Percentiles rank a stretch among this genome's conserved stretches.
Conservation (phyloP, 2,113 vertebrate species). For the Circaetus gallicus region DNA sequence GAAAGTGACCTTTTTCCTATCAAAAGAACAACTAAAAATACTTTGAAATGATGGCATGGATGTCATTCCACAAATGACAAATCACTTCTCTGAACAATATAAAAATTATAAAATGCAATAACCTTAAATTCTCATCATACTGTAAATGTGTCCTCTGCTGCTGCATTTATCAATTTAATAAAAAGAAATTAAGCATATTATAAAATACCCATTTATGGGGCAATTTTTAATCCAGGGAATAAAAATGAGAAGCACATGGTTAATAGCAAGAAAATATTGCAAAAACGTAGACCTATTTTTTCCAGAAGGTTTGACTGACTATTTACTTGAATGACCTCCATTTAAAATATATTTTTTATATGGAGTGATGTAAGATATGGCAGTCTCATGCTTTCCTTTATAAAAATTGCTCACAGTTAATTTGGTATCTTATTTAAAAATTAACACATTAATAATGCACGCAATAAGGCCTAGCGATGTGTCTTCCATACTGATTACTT, state of each 20-base stretch:
- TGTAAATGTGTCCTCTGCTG: slow-evolving; percentile 81
- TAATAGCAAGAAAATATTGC: slow-evolving; percentile 51
- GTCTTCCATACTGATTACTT: slow-evolving; percentile 56
- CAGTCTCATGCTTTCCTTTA: slow-evolving; percentile 42
- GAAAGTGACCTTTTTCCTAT: slow-evolving; percentile 91
- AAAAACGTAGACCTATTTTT: slow-evolving; percentile 50
- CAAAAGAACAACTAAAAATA: slow-evolving; percentile 82
- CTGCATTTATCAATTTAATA: slow-evolving; percentile 92
- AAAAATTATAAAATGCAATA: slow-evolving; percentile 91
- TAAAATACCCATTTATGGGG: slow-evolving; percentile 84
- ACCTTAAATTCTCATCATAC: slow-evolving; percentile 87
- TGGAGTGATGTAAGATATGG: slow-evolving; percentile 37
- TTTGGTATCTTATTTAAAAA: slow-evolving; percentile 61
- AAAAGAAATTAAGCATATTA: slow-evolving; percentile 88
- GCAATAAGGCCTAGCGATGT: slow-evolving; percentile 33
- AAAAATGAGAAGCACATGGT: slow-evolving; percentile 61
- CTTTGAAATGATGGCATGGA: slow-evolving; percentile 80
- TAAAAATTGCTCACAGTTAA: slow-evolving; percentile 64
- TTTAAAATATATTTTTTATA: slow-evolving; percentile 64
- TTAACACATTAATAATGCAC: slow-evolving; percentile 63
- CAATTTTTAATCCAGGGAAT: slow-evolving; percentile 72
- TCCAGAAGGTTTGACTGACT: slow-evolving; percentile 60
- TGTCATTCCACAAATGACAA: slow-evolving; percentile 84
- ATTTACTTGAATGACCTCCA: slow-evolving; percentile 61
- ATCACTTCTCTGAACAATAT: slow-evolving; percentile 83